Conservation (phyloP, 2,888 invertebrate species). For the Apodemia hepburni region DNA sequence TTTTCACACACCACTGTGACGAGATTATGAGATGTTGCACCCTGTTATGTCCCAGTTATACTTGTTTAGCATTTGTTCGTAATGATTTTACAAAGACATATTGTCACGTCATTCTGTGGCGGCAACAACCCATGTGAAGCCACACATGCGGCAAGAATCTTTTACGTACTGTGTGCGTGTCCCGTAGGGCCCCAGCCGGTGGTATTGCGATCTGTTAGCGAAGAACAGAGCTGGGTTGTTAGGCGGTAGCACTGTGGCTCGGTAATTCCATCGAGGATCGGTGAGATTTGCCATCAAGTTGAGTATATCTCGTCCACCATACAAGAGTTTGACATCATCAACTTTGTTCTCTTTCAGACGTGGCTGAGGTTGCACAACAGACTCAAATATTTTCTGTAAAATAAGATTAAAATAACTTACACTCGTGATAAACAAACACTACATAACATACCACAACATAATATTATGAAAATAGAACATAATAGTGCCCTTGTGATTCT, state of each 20-base stretch:
- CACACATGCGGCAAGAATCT: slow-evolving; percentile 73
- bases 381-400: slow-evolving; percentile 71
- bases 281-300: slow-evolving; percentile 79
- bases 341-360: slow-evolving; percentile 59
- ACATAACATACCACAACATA: slow-evolving; percentile 14
- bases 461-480: slow-evolving; percentile 23
- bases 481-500: slow-evolving; percentile 21
- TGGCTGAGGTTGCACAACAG: slow-evolving; percentile 65
- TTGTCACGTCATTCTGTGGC: slow-evolving; percentile 65
- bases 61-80: slow-evolving; percentile 55
- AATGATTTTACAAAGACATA: slow-evolving; percentile 50
- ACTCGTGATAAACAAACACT: neutral
- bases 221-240: slow-evolving; percentile 80
- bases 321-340: slow-evolving; percentile 64
- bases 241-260: slow-evolving; percentile 75
- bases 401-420: neutral
- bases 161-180: slow-evolving; percentile 80
- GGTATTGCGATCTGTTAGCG: slow-evolving; percentile 82
- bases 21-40: slow-evolving; percentile 45
- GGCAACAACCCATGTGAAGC: slow-evolving; percentile 72
- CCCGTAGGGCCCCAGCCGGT: slow-evolving; percentile 77
- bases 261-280: slow-evolving; percentile 77
- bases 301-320: slow-evolving; percentile 78
- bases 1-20: slow-evolving; percentile 50
- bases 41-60: slow-evolving; percentile 69